Conservation (phyloP, 2,797 vertebrate species). For the Ceyx erithaca region DNA sequence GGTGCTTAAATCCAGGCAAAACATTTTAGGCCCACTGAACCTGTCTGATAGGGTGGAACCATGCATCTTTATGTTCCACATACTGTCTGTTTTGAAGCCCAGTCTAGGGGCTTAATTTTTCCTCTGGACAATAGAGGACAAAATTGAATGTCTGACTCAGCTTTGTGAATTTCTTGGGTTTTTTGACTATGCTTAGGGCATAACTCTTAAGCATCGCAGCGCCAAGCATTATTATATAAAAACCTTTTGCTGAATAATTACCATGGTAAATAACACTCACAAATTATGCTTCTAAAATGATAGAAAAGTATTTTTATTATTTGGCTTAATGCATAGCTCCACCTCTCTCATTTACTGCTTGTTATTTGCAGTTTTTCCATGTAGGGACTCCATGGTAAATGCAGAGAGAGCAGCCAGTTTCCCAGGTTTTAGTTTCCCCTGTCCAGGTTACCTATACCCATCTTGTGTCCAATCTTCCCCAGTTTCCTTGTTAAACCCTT, state of each 20-base stretch:
- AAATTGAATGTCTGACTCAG: not conserved
- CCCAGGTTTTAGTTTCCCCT: not conserved
- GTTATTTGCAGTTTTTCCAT: not conserved
- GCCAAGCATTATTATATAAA: not conserved
- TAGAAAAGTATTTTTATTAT: not conserved
- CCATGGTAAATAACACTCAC: not conserved
- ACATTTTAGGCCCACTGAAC: not conserved
- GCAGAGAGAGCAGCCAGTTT: not conserved
- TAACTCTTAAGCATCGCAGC: not conserved
- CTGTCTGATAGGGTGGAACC: not conserved
- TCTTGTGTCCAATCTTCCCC: not conserved
- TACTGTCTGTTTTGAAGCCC: not conserved
- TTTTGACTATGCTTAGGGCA: not conserved
- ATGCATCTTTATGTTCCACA: not conserved
- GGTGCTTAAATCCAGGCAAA: not conserved
- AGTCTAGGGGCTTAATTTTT: not conserved
- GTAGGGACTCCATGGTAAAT: not conserved
- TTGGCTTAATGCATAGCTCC: not conserved
- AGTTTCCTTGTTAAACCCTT: not conserved
- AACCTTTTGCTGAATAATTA: not conserved
- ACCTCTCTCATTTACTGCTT: not conserved
- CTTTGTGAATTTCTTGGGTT: not conserved
- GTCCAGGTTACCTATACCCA: not conserved
- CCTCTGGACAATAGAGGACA: not conserved
- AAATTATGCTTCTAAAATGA: slow-evolving; percentile 3